These are phyloP conservation scores for Drosophila nasuta DNA, from an alignment of 1,140 invertebrate species.

Conservation along the genomic window DNA sequence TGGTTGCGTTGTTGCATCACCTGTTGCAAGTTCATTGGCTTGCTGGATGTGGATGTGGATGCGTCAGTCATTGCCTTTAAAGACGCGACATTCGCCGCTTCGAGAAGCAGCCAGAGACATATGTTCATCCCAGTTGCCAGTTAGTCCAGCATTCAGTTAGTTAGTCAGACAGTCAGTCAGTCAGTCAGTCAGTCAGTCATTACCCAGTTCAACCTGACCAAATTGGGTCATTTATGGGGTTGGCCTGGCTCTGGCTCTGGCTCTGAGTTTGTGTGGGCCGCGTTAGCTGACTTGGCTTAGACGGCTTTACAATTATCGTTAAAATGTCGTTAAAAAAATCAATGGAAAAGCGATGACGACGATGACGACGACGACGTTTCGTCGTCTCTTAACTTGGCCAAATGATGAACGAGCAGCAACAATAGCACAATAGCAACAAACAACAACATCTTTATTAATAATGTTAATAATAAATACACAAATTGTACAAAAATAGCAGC, in stretches of 20 bases:
- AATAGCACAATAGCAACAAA: slow-evolving; percentile 50
- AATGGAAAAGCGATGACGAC: slow-evolving; percentile 71
- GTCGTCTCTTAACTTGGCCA: slow-evolving; percentile 47
- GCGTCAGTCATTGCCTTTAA: slow-evolving; percentile 46
- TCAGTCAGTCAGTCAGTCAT: slow-evolving; percentile 17
- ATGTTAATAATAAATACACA: slow-evolving; percentile 46
- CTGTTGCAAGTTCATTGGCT: slow-evolving; percentile 50
- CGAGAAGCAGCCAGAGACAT: slow-evolving; percentile 47
- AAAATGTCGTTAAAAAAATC: slow-evolving; percentile 77
- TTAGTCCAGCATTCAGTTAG: slow-evolving; percentile 14
- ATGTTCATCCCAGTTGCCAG: neutral
- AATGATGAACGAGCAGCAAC: slow-evolving; percentile 42
- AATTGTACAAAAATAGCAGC: slow-evolving; percentile 60
- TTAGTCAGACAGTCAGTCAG: neutral
- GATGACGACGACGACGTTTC: slow-evolving; percentile 13
- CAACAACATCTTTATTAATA: slow-evolving; percentile 58
- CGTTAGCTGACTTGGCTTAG: slow-evolving; percentile 55
- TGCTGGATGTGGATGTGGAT: neutral
- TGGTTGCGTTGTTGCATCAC: slow-evolving; percentile 1
- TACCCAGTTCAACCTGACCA: slow-evolving; percentile 67
- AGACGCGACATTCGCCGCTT: slow-evolving; percentile 24
- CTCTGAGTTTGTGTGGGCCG: slow-evolving; percentile 48
- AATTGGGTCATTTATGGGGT: slow-evolving; percentile 80
- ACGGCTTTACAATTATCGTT: slow-evolving; percentile 73
- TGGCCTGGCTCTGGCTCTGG: slow-evolving; percentile 33